Evolutionary conservation across 2,888 invertebrate genomes (phyloP).

Genomic region (Crematogaster levior): DNA sequence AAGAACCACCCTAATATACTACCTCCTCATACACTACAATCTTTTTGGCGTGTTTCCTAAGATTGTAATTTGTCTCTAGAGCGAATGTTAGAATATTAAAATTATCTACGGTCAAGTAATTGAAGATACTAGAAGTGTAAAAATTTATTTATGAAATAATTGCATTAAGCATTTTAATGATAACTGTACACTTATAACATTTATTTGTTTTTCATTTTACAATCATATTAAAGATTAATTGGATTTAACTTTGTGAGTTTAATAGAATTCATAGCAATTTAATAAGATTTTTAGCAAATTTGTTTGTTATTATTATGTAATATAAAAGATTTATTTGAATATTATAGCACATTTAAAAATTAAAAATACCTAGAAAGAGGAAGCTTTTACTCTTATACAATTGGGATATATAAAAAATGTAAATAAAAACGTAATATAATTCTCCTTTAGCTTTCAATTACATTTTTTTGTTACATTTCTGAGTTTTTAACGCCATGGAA

Average conservation of each 20-base stretch:
- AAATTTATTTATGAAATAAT: not conserved
- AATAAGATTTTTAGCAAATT: not conserved
- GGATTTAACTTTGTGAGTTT: not conserved
- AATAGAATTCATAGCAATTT: not conserved
- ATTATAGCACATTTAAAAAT: no score
- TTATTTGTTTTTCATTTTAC: not conserved
- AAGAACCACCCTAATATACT: no score
- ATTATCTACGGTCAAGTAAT: not conserved
- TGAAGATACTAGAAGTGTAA: not conserved
- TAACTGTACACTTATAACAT: not conserved
- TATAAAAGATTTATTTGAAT: not conserved
- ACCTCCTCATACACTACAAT: no score
- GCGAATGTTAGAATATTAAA: not conserved
- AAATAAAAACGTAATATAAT: no score
- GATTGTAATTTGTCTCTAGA: not conserved
- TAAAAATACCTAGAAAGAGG: no score
- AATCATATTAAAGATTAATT: not conserved
- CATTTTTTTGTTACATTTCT: not conserved
- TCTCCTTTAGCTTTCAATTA: not conserved
- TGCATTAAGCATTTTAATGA: not conserved
- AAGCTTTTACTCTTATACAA: no score
- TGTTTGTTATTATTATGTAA: not conserved
- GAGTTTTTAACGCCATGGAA: not conserved
- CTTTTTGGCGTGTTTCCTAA: not conserved
- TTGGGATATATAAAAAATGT: no score